Conservation (phyloP, 1,140 invertebrate species). For the Brachionus rubens region DNA sequence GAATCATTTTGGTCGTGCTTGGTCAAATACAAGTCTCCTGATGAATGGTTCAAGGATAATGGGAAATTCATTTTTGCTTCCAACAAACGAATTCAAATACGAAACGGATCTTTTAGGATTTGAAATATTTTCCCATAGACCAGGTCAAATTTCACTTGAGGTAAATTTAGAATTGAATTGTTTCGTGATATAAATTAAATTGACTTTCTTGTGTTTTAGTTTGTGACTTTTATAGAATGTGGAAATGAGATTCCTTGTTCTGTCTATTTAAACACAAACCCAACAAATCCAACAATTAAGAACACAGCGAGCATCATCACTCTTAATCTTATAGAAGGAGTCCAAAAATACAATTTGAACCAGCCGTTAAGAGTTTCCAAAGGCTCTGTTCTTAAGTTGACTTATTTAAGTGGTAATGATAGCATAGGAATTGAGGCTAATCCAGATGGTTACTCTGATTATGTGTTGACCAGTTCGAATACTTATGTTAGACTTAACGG, state of each 20-base stretch:
- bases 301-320: neutral
- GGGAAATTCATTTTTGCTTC: neutral
- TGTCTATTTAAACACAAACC: neutral
- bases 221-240: neutral
- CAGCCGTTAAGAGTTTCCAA: neutral
- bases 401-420: neutral
- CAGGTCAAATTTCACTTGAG: neutral
- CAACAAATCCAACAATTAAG: neutral
- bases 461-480: neutral
- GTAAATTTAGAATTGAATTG: neutral
- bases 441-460: too few species aligned
- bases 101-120: neutral
- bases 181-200: neutral
- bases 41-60: neutral
- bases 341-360: neutral
- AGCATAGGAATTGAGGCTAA: too few species aligned
- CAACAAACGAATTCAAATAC: constrained; percentile 1
- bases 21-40: neutral
- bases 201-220: neutral
- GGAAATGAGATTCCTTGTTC: neutral
- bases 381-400: too few species aligned
- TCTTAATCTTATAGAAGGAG: neutral
- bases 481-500: too few species aligned
- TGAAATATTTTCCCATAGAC: neutral
- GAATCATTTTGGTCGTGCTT: neutral